Conservation (phyloP, 2,113 vertebrate genomes). For the Sylvilagus bachmani region DNA sequence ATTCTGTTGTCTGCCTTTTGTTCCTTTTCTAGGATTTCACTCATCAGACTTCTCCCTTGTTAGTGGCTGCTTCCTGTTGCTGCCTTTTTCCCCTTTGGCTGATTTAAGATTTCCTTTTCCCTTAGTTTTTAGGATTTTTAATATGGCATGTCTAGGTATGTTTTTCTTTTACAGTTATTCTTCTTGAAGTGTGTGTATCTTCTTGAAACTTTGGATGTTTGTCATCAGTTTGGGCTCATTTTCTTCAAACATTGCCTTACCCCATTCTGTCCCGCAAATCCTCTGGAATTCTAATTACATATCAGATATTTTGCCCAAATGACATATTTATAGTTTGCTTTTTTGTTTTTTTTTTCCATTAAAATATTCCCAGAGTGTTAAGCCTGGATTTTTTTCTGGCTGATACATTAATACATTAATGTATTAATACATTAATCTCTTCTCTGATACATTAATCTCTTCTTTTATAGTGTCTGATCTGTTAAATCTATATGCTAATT, state of each 20-base stretch:
- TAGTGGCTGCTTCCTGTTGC: neutral
- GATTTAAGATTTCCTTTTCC: neutral
- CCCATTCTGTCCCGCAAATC: neutral
- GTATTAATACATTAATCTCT: too few relatives aligned
- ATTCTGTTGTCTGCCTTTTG: neutral
- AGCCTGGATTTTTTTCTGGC: neutral
- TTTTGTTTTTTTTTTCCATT: neutral
- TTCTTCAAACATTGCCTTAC: neutral
- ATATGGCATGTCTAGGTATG: neutral
- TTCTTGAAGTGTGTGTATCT: neutral
- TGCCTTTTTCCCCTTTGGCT: neutral
- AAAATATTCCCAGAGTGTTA: neutral
- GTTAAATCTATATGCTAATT: neutral
- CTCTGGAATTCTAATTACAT: neutral
- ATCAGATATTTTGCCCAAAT: neutral
- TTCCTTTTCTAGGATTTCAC: neutral
- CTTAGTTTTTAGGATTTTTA: slow-evolving; percentile 8
- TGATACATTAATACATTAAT: neutral
- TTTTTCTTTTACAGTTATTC: neutral
- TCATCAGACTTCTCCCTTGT: neutral
- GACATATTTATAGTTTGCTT: neutral
- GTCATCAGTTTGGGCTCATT: too few relatives aligned
- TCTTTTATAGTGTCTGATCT: neutral
- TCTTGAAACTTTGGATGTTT: neutral
- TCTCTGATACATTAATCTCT: neutral